Base-by-base conservation (phyloP, 1,140 invertebrate genomes). In the Diprion similis region DNA sequence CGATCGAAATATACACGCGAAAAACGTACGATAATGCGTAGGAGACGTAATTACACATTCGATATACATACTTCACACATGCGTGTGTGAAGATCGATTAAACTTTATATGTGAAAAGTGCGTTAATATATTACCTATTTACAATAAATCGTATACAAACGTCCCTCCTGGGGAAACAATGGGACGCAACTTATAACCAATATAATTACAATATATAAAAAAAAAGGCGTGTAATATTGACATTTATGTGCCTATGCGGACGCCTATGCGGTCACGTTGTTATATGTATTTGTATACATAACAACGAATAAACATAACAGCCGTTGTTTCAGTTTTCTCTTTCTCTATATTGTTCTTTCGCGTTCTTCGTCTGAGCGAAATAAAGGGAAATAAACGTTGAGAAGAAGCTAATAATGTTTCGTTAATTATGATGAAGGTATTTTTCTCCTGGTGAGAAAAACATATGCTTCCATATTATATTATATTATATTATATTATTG, bases 401-500 rank as follows among this genome's bases (percentile, higher is more conserved):
- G 24, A 37, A 37, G 24, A 37, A 37, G 24, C 24, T 37, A 37
- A 15, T 8, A 59, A 59, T 59, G n/a, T 11, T 59, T 17, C 51
- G 51, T 59, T 17, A 37, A 15, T 59, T 59, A 15, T 59, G 6
- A 68, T 80, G 78, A 75, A 84, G 79, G 80, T 79, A 81, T 85
- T 79, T 80, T 79, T 85, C 83, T 82, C 81, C 80, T 72, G 66
- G 66, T 70, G 70, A 82, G 83, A 85, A 84, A 84, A 83, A 79
- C 66, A 59, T 59, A 84, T 86, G 79, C 83, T 86, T 86, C 83
- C 85, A 83, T 74, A 68, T 24, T n/a, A 19, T 65, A 65, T 65
- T 65, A 65, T 65, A 65, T 65, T 65, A 65, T 65, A 65, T 65
- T n/a, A 15, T 65, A 65, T 65, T n/a, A n/a, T n/a, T 6, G 15